A percentile compares a stretch with the other conserved stretches of the same genome.
Evolutionary conservation across 2,888 invertebrate genomes (phyloP).

Genomic region (Patella ulyssiponensis): DNA sequence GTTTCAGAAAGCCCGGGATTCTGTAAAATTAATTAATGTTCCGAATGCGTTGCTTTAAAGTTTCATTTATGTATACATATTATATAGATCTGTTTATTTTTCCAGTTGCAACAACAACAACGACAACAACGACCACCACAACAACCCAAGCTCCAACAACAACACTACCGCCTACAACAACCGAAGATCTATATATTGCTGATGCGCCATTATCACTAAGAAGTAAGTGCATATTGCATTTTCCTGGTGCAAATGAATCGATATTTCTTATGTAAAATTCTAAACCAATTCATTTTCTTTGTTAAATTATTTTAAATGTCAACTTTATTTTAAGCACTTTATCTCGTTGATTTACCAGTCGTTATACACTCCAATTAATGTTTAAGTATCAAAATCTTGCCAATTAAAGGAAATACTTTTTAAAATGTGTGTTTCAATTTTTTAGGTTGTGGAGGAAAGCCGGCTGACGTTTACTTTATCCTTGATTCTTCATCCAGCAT

Average conservation of each 20-base stretch:
- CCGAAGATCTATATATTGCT: neutral
- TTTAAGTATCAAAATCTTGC: no score
- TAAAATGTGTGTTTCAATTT: neutral
- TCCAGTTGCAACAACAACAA: conserved; percentile 27
- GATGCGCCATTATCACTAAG: neutral
- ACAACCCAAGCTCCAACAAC: conserved; percentile 8
- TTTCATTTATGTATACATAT: no score
- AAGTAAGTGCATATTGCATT: neutral
- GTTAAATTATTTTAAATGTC: no score
- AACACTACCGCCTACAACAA: conserved; percentile 8
- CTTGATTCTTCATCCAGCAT: conserved; percentile 59
- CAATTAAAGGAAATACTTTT: no score
- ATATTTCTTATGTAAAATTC: no score
- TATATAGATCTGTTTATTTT: neutral
- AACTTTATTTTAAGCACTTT: no score
- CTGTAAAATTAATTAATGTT: no score
- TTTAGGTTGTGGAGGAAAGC: conserved; percentile 52
- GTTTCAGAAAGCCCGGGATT: no score
- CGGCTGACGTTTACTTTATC: conserved; percentile 52
- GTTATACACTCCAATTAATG: no score
- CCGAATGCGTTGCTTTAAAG: no score
- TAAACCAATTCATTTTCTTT: no score
- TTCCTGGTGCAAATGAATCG: neutral
- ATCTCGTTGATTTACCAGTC: no score
- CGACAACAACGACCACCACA: conserved; percentile 21